These are phyloP conservation scores for Cerastis rubricosa DNA, from an alignment of 2,888 invertebrate genomes.

Conservation along the genomic window DNA sequence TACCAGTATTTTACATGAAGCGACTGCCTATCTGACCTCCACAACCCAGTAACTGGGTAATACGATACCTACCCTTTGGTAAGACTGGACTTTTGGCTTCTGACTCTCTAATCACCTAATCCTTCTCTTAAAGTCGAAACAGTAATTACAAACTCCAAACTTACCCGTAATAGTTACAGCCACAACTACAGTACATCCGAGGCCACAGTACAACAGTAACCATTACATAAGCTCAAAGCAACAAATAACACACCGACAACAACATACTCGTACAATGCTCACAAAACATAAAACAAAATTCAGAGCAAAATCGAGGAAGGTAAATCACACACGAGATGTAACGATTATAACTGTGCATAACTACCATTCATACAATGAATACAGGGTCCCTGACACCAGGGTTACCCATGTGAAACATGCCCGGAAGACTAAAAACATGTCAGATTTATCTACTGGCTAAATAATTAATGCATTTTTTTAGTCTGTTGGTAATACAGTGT, in stretches of 20 bases:
- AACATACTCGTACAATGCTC: not conserved
- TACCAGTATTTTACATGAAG: no score
- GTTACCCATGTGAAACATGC: constrained; percentile 55
- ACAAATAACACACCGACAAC: constrained; percentile 1
- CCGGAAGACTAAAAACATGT: constrained; percentile 49
- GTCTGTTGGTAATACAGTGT: not conserved
- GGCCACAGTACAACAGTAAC: not conserved
- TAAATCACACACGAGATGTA: constrained; percentile 49
- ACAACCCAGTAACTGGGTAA: no score
- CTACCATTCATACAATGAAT: constrained; percentile 46
- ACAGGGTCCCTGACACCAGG: constrained; percentile 64
- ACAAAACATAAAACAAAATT: constrained; percentile 28
- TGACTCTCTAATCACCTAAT: no score
- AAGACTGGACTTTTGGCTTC: no score
- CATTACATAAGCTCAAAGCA: constrained; percentile 28
- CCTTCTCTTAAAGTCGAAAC: not conserved
- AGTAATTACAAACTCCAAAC: no score
- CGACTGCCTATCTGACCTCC: no score
- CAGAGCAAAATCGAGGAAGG: constrained; percentile 37
- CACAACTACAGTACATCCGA: not conserved
- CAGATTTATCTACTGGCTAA: constrained; percentile 30
- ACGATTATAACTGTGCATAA: constrained; percentile 62
- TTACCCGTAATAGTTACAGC: not conserved
- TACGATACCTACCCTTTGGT: no score
- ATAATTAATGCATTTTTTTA: constrained; percentile 23